Evolutionary conservation across 2,797 vertebrate species (phyloP).

Genomic region (Chelmon rostratus): DNA sequence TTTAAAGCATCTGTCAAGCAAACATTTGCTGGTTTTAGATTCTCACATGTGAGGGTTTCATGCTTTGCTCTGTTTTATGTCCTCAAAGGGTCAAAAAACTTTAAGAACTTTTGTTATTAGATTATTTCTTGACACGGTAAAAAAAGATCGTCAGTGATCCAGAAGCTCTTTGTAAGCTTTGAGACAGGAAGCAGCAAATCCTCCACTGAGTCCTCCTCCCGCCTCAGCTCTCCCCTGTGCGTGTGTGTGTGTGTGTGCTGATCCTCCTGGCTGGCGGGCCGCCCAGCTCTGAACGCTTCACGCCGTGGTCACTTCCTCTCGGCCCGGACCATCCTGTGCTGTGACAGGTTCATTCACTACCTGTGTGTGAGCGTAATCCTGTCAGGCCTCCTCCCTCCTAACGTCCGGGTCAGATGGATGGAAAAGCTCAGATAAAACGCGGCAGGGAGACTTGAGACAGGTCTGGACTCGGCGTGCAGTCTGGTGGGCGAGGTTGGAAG

Average conservation of each 20-base stretch:
- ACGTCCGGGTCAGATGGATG: conserved; percentile 35
- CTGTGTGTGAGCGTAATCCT: conserved; percentile 47
- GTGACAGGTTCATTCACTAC: conserved; percentile 24
- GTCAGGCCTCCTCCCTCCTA: conserved; percentile 38
- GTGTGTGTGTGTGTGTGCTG: no score
- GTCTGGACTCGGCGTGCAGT: conserved; percentile 6
- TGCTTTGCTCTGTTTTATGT: background rate
- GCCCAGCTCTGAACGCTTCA: conserved; percentile 19
- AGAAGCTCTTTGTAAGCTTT: conserved; percentile 39
- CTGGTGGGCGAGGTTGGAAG: conserved; percentile 48
- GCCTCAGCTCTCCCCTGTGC: conserved; percentile 18
- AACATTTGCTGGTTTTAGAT: background rate
- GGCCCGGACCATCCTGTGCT: background rate
- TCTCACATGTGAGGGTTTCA: background rate
- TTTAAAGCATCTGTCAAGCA: background rate
- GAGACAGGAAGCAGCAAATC: conserved; percentile 35
- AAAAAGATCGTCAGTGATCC: conserved; percentile 37
- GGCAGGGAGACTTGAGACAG: background rate
- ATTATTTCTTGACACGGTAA: background rate
- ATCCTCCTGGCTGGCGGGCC: conserved; percentile 46
- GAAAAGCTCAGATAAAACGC: conserved; percentile 28
- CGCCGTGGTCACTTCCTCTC: conserved; percentile 45
- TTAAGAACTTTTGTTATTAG: background rate
- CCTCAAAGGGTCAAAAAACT: background rate
- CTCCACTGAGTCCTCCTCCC: conserved; percentile 23